phyloP scores from a whole-genome alignment of 2,797 vertebrate species.

The Orestias chungarensis region DNA sequence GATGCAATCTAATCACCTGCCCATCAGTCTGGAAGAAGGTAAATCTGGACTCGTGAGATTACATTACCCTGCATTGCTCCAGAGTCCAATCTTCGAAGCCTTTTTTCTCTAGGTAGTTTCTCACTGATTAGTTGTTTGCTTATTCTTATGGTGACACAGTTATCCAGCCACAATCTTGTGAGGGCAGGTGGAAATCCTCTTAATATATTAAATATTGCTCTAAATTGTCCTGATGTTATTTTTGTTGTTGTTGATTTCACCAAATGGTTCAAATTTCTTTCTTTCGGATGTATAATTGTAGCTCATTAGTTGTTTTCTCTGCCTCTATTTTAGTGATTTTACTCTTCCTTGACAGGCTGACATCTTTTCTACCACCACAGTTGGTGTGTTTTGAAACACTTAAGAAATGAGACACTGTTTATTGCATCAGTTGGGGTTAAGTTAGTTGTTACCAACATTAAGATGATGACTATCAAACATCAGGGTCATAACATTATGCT shows the following conservation, averaged over 20 bases:
- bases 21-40: too few relatives aligned
- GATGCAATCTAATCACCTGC: too few relatives aligned
- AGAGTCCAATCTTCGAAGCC: too few relatives aligned
- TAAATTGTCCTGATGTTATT: background rate
- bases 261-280: background rate
- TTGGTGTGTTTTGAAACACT: background rate
- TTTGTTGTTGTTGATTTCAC: background rate
- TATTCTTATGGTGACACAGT: too few relatives aligned
- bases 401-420: background rate
- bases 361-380: background rate
- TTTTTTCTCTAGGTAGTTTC: too few relatives aligned
- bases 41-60: too few relatives aligned
- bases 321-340: background rate
- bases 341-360: background rate
- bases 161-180: too few relatives aligned
- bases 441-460: background rate
- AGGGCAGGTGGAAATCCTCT: too few relatives aligned
- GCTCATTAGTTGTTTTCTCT: background rate
- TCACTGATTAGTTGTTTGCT: too few relatives aligned
- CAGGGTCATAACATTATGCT: background rate
- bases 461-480: background rate
- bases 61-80: too few relatives aligned
- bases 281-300: background rate
- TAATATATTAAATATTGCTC: too few relatives aligned
- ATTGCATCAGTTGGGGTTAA: background rate